Evolutionary conservation across 2,113 vertebrate genomes (phyloP), one percentile per base, ranked within the genome.

Genomic region (Trogon melanurus): DNA sequence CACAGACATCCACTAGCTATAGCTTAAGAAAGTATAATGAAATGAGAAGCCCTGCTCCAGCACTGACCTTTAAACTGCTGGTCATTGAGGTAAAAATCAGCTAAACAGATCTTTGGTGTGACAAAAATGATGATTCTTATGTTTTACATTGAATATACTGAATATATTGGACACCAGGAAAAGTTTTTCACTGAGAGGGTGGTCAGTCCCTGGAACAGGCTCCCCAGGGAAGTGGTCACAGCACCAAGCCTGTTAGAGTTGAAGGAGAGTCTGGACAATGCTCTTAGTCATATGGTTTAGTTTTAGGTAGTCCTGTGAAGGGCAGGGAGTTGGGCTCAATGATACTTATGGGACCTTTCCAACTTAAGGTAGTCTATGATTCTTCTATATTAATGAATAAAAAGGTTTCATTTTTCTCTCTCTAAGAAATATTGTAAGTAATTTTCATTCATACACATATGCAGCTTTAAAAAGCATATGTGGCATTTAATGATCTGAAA

Each of bases 261-360:
- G 36, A 57, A 67, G n/a, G 2, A 74, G 34, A 2, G 1, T 48
- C 27, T 73, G 25, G n/a, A 73, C 1, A 3, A 79, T 12, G 17
- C 3, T 74, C 27, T 81, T 69, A 62, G 61, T 83, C 61, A 41
- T 8, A n/a, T 2, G 14, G 7, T 58, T 89, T 76, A 76, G 27
- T 71, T 65, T 53, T 44, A 79, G 51, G 44, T 25, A 45, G 15
- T 4, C 16, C 21, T 34, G 20, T 0, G 1, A 64, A 12, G 9
- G 48, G 23, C n/a, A 54, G 7, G 21, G 20, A 51, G 15, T 14
- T 66, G 32, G 50, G 47, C 32, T 78, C 0, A 0, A 6, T 16
- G 16, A 70, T 79, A 13, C 36, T 70, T 60, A 70, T 27, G 25
- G 12, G 10, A 48, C 29, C 12, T 21, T 82, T 88, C 26, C 19